Base-by-base conservation (phyloP, 2,797 vertebrate genomes). In the Ctenopoma kingsleyae region DNA sequence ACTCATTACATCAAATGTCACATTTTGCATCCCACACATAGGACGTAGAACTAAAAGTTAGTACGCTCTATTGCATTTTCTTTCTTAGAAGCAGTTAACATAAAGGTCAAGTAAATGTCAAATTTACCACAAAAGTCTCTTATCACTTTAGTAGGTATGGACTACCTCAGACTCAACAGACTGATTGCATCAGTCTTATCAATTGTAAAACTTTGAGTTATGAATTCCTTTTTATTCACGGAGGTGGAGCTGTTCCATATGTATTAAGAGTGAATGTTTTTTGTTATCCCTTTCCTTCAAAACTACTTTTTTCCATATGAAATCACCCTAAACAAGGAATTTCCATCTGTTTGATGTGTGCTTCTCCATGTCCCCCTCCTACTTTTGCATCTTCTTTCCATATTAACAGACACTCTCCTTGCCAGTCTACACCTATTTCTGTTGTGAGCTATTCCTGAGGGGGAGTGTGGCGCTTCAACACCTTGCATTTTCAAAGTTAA, bases 271-370 rank as follows among this genome's bases (percentile, higher is more conserved):
- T 44, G 54, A 64, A 59, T 72, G 62, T 79, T 74, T 85, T 44
- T 76, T 70, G 40, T 73, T 53, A 74, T 65, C 43, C 58, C 19
- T 58, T 57, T 55, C 35, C 50, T 44, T 82, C 72, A 67, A 82
- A 88, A 84, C 72, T 78, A 20, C 15, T 15, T 51, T 70, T 58
- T 65, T 68, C 41, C 56, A 66, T 67, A 64, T 67, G 74, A 85
- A 85, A 85, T 75, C 67, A 60, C 59, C 64, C 74, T 78, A 87
- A 87, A 88, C 60, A 81, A 73, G 83, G 74, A 74, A 91, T 91
- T 90, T 87, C 81, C 85, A 84, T 91, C 48, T 75, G 76, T 91
- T 93, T 91, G 84, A 89, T 88, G 85, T 89, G 48, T 66, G 67
- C 48, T 71, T 80, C 63, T 68, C 64, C 30, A 67, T 40, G 41